Base-by-base conservation (phyloP, 2,113 vertebrate genomes). In the Notothenia rossii region DNA sequence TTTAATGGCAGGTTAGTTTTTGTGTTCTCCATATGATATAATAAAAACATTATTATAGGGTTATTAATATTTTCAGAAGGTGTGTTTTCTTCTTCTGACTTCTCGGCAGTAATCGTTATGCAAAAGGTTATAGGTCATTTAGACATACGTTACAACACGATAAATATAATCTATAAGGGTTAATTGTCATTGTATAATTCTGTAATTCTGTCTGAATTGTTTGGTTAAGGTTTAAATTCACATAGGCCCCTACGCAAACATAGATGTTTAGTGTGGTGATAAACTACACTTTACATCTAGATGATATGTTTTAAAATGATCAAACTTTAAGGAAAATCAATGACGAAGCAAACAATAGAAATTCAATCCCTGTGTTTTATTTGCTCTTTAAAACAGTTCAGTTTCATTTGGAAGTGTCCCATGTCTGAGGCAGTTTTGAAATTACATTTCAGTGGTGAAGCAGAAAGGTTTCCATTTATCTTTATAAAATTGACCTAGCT, bases 311-410 rank as follows among this genome's bases (percentile, higher is more conserved):
- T 10, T 4, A 29, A 60, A 64, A 49, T 65, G 40, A 11, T 20
- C 50, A 20, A 46, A 22, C 9, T 5, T 33, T 75, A 3, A 20
- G 1, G 7, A 75, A 12, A 70, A 59, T 7, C 54, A 84, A 75
- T 33, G 56, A 86, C 77, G 45, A 86, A 73, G 6, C 29, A 70
- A 75, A 8, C 60, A 62, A 18, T 54, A 40, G 29, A 60, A 71
- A 70, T 77, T 75, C 58, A 72, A 62, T 82, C 48, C 3, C 53
- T 1, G 22, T 77, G 66, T 83, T 93, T 92, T 92, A 92, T 91
- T 91, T 84, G 49, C 72, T 86, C 54, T 68, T 66, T 40, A 88
- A 72, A 72, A 77, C 73, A 79, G 68, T 78, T 84, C 9, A 70
- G 45, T 77, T 70, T 83, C n/a, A 75, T 58, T 54, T 80, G 22